A percentile compares a stretch with the other conserved stretches of the same genome.
Evolutionary conservation across 2,888 invertebrate species (phyloP).

Genomic region (Pasiphila rectangulata): DNA sequence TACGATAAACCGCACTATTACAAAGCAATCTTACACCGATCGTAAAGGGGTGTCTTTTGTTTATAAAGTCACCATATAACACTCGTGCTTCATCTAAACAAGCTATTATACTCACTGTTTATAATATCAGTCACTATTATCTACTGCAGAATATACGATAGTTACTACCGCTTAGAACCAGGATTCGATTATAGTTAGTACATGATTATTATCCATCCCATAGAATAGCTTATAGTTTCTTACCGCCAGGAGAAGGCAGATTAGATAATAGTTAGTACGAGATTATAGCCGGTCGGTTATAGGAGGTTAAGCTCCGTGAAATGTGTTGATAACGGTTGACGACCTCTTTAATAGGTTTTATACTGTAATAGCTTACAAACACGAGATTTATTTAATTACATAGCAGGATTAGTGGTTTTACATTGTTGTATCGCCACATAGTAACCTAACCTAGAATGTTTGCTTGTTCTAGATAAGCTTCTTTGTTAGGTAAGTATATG

Average conservation of each 20-base stretch:
- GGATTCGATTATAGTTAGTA: too few species aligned
- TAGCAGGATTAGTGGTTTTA: not conserved
- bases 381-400: not conserved
- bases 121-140: slow-evolving; percentile 10
- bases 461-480: too few species aligned
- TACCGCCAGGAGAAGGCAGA: too few species aligned
- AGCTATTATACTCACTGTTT: slow-evolving; percentile 49
- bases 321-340: slow-evolving; percentile 14
- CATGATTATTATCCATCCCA: too few species aligned
- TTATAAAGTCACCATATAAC: slow-evolving; percentile 47
- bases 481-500: too few species aligned
- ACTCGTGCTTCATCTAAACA: slow-evolving; percentile 53
- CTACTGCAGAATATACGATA: not conserved
- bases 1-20: slow-evolving; percentile 19
- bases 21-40: slow-evolving; percentile 23
- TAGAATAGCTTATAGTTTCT: too few species aligned
- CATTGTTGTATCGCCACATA: too few species aligned
- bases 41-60: slow-evolving; percentile 33
- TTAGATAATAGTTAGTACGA: not conserved
- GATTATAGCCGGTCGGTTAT: not conserved
- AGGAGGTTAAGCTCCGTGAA: slow-evolving; percentile 11
- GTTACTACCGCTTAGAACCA: too few species aligned
- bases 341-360: slow-evolving; percentile 1
- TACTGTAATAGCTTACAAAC: slow-evolving; percentile 5
- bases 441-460: too few species aligned